Evolutionary conservation across 2,888 invertebrate genomes (phyloP).

Genomic region (Leucophora obtusa): DNA sequence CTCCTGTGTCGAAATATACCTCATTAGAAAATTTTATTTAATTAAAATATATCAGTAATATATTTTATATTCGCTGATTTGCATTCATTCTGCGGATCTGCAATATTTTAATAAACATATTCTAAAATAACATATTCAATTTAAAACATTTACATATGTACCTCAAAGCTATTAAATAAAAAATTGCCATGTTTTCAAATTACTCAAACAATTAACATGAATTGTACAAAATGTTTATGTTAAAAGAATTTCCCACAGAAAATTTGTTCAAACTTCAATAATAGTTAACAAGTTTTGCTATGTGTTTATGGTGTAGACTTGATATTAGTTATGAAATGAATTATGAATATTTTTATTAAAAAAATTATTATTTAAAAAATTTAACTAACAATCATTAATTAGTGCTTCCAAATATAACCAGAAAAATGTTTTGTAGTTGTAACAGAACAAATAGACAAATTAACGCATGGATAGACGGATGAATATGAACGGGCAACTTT

Average conservation of each 20-base stretch:
- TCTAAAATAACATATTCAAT: background rate
- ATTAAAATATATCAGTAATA: too few species aligned
- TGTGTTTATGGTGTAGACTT: background rate
- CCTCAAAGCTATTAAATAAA: slow-evolving; percentile 2
- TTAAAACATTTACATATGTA: background rate
- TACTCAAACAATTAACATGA: slow-evolving; percentile 18
- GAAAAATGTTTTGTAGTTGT: background rate
- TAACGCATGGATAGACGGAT: background rate
- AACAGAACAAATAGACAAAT: background rate
- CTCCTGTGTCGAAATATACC: too few species aligned
- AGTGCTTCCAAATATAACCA: slow-evolving; percentile 52
- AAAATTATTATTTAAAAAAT: slow-evolving; percentile 60
- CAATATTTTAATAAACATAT: too few species aligned
- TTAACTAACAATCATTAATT: slow-evolving; percentile 61
- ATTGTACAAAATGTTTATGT: slow-evolving; percentile 8
- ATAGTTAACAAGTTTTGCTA: background rate
- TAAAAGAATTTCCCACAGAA: slow-evolving; percentile 2
- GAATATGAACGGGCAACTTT: background rate
- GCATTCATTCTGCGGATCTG: too few species aligned
- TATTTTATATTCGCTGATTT: too few species aligned
- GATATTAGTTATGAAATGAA: slow-evolving; percentile 39
- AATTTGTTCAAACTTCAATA: slow-evolving; percentile 16
- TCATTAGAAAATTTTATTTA: too few species aligned
- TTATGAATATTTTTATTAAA: slow-evolving; percentile 61
- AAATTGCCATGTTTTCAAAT: slow-evolving; percentile 7